Evolutionary conservation across 2,797 vertebrate genomes (phyloP).

Genomic region (Onychomys torridus): DNA sequence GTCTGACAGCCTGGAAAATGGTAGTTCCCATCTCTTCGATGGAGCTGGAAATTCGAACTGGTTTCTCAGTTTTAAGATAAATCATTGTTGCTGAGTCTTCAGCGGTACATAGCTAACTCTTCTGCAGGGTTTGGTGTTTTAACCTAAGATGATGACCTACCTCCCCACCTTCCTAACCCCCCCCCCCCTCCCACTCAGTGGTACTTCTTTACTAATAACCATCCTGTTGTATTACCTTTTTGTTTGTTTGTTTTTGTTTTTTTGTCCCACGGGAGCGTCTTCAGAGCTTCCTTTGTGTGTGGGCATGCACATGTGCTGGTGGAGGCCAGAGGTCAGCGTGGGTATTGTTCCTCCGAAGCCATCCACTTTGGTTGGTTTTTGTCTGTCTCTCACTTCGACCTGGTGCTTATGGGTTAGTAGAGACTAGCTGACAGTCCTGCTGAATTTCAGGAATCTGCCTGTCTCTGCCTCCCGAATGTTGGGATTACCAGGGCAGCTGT

Average conservation of each 20-base stretch:
- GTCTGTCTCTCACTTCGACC: not conserved
- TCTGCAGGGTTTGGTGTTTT: not conserved
- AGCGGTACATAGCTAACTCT: not conserved
- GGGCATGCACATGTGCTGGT: not conserved
- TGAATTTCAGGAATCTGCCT: not conserved
- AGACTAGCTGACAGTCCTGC: not conserved
- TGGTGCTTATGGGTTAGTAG: not conserved
- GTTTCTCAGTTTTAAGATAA: not conserved
- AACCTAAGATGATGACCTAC: not conserved
- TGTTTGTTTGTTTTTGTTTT: not conserved
- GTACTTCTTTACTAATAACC: not conserved
- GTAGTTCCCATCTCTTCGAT: not conserved
- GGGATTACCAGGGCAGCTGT: not conserved
- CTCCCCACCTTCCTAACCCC: too few species aligned
- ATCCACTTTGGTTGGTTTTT: not conserved
- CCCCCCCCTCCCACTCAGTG: not conserved
- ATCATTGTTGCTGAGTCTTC: not conserved
- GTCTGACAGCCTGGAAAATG: not conserved
- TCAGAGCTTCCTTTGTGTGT: not conserved
- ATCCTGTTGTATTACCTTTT: not conserved
- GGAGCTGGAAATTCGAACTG: constrained; percentile 5
- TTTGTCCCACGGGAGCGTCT: not conserved
- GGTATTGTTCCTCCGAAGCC: not conserved
- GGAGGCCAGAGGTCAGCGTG: not conserved
- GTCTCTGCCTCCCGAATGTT: not conserved